Conservation (phyloP, 2,113 vertebrate species). For the Mustela nigripes region DNA sequence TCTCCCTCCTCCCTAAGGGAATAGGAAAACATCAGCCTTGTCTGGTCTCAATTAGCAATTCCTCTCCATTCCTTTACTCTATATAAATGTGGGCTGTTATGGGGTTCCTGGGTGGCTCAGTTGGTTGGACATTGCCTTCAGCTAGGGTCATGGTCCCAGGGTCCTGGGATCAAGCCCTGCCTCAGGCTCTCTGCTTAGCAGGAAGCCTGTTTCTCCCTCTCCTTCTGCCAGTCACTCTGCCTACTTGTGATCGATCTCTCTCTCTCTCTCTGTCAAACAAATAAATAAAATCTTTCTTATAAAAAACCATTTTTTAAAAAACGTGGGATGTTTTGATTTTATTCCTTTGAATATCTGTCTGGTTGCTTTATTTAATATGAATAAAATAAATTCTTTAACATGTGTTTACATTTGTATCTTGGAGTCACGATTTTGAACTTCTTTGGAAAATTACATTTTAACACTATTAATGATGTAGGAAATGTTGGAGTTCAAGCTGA, state of each 20-base stretch:
- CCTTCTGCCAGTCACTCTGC: too few relatives aligned
- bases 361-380: neutral
- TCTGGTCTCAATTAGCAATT: neutral
- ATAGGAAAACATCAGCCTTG: neutral
- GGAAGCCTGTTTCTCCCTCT: too few relatives aligned
- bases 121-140: too few relatives aligned
- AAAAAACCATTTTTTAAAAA: too few relatives aligned
- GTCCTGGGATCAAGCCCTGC: too few relatives aligned
- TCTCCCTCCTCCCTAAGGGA: neutral
- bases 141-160: too few relatives aligned
- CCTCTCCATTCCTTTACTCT: neutral
- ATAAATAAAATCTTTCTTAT: too few relatives aligned
- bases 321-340: neutral
- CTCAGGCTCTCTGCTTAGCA: too few relatives aligned
- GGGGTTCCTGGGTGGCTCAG: neutral
- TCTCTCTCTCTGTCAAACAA: too few relatives aligned
- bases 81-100: neutral
- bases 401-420: neutral
- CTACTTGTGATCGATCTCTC: too few relatives aligned
- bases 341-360: neutral
- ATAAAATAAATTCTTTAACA: neutral
- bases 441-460: conserved; percentile 11
- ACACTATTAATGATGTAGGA: neutral
- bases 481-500: neutral
- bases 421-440: neutral